A percentile compares a stretch with the other conserved stretches of the same genome.
phyloP scores from a whole-genome alignment of 1,140 invertebrate genomes.

The Dreissena polymorpha region DNA sequence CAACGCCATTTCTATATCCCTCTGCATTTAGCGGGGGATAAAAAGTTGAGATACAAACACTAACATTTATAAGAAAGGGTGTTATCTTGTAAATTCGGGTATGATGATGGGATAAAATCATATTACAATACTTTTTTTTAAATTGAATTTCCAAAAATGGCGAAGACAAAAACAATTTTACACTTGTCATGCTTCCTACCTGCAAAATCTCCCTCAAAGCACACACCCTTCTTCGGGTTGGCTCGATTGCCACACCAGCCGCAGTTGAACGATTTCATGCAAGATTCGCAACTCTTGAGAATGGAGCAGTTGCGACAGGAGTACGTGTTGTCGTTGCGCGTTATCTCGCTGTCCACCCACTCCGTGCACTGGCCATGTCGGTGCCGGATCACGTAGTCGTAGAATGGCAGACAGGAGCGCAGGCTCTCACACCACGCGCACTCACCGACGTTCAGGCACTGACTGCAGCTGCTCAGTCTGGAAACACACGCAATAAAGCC shows the following conservation, averaged over 20 bases:
- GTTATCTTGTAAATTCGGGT: no score
- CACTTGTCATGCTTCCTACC: no score
- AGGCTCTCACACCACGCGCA: constrained; percentile 98
- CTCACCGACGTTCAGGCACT: constrained; percentile 91
- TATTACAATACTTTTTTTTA: no score
- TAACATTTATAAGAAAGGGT: no score
- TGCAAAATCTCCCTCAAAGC: constrained; percentile 81
- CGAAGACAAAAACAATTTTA: no score
- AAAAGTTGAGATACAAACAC: no score
- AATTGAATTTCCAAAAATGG: no score
- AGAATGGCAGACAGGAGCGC: constrained; percentile 94
- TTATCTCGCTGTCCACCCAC: constrained; percentile 88
- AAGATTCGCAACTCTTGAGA: constrained; percentile 89
- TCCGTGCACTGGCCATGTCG: constrained; percentile 95
- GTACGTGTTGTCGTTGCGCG: constrained; percentile 56
- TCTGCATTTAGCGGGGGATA: no score
- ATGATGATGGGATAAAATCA: no score
- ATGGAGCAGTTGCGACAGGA: constrained; percentile 89
- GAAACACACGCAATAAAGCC: no score
- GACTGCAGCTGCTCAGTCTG: constrained; percentile 87
- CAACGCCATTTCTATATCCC: no score
- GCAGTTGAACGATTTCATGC: constrained; percentile 90
- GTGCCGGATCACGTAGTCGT: constrained; percentile 95
- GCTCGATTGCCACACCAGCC: constrained; percentile 95
- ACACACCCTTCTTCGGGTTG: constrained; percentile 91